A percentile compares a stretch with the other conserved stretches of the same genome.
These are phyloP conservation scores for Plebejus argus DNA, from an alignment of 2,888 invertebrate genomes.

Conservation along the genomic window DNA sequence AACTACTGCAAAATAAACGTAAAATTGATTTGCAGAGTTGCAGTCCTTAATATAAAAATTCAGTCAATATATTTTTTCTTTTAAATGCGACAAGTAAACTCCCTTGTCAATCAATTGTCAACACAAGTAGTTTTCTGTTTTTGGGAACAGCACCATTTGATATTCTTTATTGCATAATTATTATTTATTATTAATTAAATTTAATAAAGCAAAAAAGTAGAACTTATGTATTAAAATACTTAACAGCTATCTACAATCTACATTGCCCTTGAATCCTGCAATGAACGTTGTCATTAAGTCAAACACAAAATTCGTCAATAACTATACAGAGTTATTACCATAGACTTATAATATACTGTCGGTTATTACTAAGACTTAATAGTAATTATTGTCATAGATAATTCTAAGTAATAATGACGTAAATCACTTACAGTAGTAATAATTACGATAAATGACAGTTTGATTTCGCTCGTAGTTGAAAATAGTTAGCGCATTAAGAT, in stretches of 20 bases:
- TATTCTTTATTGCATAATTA: no score
- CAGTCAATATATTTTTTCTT: not conserved
- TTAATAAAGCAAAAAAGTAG: no score
- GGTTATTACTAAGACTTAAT: not conserved
- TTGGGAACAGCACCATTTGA: no score
- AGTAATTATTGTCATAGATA: not conserved
- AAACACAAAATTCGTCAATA: not conserved
- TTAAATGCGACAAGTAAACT: not conserved
- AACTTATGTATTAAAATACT: no score
- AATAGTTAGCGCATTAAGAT: constrained; percentile 8
- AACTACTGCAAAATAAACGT: constrained; percentile 32
- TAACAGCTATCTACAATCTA: no score
- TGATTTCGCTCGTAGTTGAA: not conserved
- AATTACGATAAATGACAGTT: not conserved
- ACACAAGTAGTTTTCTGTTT: no score
- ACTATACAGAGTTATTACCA: not conserved
- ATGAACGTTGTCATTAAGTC: not conserved
- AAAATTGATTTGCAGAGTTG: not conserved
- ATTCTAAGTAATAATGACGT: not conserved
- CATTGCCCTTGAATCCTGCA: no score
- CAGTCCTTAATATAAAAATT: not conserved
- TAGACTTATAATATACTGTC: no score
- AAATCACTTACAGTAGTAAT: not conserved
- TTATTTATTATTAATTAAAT: no score
- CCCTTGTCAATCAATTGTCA: no score